phyloP scores from a whole-genome alignment of 2,888 invertebrate genomes.

The Norana najaformis region DNA sequence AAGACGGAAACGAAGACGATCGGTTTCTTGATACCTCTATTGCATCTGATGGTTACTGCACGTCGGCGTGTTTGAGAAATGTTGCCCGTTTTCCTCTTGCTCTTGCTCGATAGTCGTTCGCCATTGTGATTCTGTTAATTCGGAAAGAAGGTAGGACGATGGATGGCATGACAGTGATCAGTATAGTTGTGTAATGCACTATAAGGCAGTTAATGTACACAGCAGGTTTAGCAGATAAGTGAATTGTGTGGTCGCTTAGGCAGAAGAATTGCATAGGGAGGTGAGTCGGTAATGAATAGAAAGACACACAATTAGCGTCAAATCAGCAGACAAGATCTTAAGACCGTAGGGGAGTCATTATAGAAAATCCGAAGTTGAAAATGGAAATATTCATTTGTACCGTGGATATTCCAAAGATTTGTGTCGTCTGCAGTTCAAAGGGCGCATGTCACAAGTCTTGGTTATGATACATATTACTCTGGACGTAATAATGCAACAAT shows the following conservation, averaged over 20 bases:
- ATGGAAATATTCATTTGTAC: not conserved
- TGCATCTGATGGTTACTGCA: not conserved
- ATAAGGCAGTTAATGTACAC: not conserved
- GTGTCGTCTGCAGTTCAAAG: not conserved
- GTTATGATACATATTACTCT: not conserved
- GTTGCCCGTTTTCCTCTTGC: not conserved
- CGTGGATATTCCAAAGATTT: not conserved
- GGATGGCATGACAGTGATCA: not conserved
- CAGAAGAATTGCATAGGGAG: not conserved
- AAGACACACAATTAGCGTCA: not conserved
- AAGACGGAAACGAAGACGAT: not conserved
- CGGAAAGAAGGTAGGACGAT: not conserved
- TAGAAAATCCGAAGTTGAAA: not conserved
- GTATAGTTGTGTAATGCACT: too few relatives aligned
- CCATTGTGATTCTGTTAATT: slow-evolving; percentile 13
- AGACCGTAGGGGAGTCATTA: not conserved
- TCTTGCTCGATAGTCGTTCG: not conserved
- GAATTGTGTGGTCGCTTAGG: not conserved
- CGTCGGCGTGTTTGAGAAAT: not conserved
- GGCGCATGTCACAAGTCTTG: not conserved
- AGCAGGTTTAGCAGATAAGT: not conserved
- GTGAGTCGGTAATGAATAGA: not conserved
- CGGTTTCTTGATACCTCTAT: not conserved
- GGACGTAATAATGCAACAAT: too few relatives aligned
- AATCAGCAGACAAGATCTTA: not conserved